Base-by-base conservation (phyloP, 2,113 vertebrate species). In the Leptobrachium leishanense region DNA sequence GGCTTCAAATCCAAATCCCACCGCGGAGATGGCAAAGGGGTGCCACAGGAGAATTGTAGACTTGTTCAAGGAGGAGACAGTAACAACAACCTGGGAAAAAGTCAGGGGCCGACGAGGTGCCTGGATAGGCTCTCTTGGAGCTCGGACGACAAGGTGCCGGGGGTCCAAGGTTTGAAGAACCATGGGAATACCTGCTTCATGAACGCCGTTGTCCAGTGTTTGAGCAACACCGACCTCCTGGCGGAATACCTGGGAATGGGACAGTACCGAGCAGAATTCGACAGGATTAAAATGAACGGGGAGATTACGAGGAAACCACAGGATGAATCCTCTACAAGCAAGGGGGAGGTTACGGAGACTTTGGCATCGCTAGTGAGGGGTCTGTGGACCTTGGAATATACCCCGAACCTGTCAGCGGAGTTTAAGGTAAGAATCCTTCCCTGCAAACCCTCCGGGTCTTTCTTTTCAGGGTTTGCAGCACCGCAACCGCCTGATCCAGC, bases 131-230 rank as follows among this genome's bases (percentile, higher is more conserved):
- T 54, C 5, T 70, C 84, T 4, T 68, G 82, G 54, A 84, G 43
- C 62, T 80, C 87, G 7, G 12, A 65, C 41, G 91, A 84, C 72
- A 89, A 89, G 66, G 78, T 93, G 12, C 95, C 95, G 4, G 95
- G 95, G 1, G 94, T 91, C 44, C 92, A 94, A 87, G 96, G 96
- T 12, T 89, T 97, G 85, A 96, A 96, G 88, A 98, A 98, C 88
- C 96, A 97, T 85, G 96, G 96, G 9, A 97, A 98, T 92, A 97
- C 95, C 89, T 98, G 96, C 82, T 98, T 97, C 90, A 97, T 98
- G 94, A 98, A 98, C 89, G 96, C 96, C 2, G 95, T 97, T 89
- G 94, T 97, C 72, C 96, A 98, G 92, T 98, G 96, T 84, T 92
- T 98, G 83, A 98, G 95, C 89, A 96, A 98, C 92, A 97, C 96